Evolutionary conservation across 2,888 invertebrate genomes (phyloP).

Genomic region (Charanyca ferruginea): DNA sequence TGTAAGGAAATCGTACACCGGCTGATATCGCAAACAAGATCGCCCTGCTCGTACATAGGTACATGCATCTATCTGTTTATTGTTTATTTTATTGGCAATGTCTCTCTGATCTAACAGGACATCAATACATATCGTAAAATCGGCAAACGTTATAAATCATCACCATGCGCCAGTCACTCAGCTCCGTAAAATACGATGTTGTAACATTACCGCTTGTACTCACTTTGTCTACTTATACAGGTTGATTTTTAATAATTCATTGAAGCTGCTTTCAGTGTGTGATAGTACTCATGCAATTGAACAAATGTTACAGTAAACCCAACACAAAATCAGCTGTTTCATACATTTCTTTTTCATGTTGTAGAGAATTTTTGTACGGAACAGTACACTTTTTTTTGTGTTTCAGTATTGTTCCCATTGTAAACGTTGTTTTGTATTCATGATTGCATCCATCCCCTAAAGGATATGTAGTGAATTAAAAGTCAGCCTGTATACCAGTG

Average conservation of each 20-base stretch:
- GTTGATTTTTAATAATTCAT: not conserved
- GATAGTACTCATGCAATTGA: not conserved
- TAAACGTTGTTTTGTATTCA: not conserved
- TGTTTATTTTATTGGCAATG: constrained; percentile 76
- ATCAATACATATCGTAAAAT: constrained; percentile 78
- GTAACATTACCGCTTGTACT: constrained; percentile 29
- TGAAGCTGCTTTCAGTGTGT: not conserved
- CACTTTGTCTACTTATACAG: not conserved
- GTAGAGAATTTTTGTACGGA: not conserved
- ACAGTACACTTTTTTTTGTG: too few relatives aligned
- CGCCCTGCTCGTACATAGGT: constrained; percentile 65
- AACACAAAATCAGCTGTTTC: not conserved
- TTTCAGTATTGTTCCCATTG: not conserved
- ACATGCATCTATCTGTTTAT: constrained; percentile 74
- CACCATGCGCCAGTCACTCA: constrained; percentile 67
- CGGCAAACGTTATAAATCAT: constrained; percentile 72
- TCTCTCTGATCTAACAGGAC: constrained; percentile 72
- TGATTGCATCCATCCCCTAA: not conserved
- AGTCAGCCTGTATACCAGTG: not conserved
- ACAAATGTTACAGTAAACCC: not conserved
- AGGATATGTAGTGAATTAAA: not conserved
- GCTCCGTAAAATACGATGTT: constrained; percentile 68
- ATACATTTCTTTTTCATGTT: not conserved
- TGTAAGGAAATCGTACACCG: constrained; percentile 71
- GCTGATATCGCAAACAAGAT: constrained; percentile 69